These are phyloP conservation scores for Cantharis flavilabris DNA, from an alignment of 2,888 invertebrate species.

Conservation along the genomic window DNA sequence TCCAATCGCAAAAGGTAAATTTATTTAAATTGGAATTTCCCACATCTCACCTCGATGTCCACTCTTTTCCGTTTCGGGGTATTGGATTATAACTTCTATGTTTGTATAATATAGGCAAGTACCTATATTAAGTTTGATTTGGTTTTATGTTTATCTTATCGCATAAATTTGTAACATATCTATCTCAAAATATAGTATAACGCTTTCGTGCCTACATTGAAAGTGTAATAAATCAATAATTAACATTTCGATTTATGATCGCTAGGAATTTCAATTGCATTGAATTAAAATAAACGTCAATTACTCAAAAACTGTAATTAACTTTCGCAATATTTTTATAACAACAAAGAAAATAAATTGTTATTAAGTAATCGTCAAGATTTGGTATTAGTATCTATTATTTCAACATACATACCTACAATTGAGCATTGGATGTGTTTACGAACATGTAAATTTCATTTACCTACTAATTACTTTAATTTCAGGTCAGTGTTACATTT, in stretches of 20 bases:
- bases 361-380: not conserved
- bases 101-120: too few relatives aligned
- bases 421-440: not conserved
- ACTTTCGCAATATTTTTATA: not conserved
- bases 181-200: not conserved
- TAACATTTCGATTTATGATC: not conserved
- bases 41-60: not conserved
- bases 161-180: not conserved
- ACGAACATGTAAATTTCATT: not conserved
- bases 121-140: not conserved
- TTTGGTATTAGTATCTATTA: not conserved
- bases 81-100: not conserved
- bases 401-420: not conserved
- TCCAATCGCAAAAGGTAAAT: not conserved
- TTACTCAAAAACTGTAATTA: not conserved
- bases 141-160: not conserved
- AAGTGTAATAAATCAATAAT: not conserved
- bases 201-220: not conserved
- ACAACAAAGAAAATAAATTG: not conserved
- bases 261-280: not conserved
- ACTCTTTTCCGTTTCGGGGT: not conserved
- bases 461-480: not conserved
- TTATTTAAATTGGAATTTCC: not conserved
- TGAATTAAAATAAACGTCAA: not conserved
- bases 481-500: slow-evolving; percentile 14